Conservation (phyloP, 2,888 invertebrate genomes). For the Polyommatus iphigenia region DNA sequence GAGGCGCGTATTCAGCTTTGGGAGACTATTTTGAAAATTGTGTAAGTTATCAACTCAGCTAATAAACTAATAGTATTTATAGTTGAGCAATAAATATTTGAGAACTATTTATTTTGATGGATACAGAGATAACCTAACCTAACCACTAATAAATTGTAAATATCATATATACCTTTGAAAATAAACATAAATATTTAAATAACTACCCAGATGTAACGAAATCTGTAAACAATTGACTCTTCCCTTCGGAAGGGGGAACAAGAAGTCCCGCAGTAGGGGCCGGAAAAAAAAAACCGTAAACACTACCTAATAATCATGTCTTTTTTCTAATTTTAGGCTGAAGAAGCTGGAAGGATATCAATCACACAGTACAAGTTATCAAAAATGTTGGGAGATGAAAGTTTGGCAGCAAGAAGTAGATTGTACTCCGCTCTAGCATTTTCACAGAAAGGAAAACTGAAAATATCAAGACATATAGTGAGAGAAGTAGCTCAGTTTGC, state of each 20-base stretch:
- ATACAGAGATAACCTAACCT: too few relatives aligned
- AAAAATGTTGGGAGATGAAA: conserved; percentile 89
- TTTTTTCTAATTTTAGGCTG: conserved; percentile 81
- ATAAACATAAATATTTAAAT: too few relatives aligned
- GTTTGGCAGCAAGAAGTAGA: conserved; percentile 89
- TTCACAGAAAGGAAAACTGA: conserved; percentile 88
- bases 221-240: too few relatives aligned
- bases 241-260: too few relatives aligned
- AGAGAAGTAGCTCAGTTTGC: conserved; percentile 63
- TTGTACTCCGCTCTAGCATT: conserved; percentile 93
- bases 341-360: conserved; percentile 94
- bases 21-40: conserved; percentile 92
- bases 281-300: too few relatives aligned
- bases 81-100: too few relatives aligned
- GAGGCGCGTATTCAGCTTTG: conserved; percentile 97
- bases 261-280: too few relatives aligned
- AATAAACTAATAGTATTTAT: background rate
- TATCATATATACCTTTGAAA: too few relatives aligned
- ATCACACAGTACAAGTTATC: conserved; percentile 90
- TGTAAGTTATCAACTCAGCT: conserved; percentile 74
- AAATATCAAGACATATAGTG: conserved; percentile 82
- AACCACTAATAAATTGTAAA: too few relatives aligned
- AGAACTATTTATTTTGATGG: too few relatives aligned
- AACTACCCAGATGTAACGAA: too few relatives aligned
- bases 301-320: background rate